Base-by-base conservation (phyloP, 1,140 invertebrate species). In the Mamestra configurata region DNA sequence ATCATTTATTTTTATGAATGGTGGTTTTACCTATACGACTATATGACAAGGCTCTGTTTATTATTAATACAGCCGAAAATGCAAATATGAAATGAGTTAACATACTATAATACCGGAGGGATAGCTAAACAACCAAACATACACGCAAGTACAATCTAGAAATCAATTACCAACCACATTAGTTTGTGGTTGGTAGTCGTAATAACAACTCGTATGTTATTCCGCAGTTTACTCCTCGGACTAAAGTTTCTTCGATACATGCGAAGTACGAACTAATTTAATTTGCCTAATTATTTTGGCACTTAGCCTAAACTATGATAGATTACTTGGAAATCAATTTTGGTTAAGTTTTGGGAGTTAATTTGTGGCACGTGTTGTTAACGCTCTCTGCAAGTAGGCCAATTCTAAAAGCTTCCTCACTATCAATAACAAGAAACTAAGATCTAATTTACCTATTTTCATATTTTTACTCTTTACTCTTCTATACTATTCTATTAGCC, bases 261-360 rank as follows among this genome's bases (percentile, higher is more conserved):
- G 53, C 10, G 22, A 27, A 15, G 15, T 49, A 11, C 15, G 43
- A 24, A 57, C 53, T 57, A 57, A 57, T 13, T 13, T 27, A 57
- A 57, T 57, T 57, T 20, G 18, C 10, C 53, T 57, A 57, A 57
- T 57, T 24, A 57, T 57, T 57, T 57, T 57, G 22, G 53, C 22
- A 57, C 53, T 57, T 57, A 27, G 53, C 20, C 22, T 57, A 57
- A 57, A 57, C 2, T 24, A 57, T 24, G 22, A 57, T 57, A 11
- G 53, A 57, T 57, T 24, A 57, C 53, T 24, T 24, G 4, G 43
- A 15, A 11, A 4, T 57, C 53, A 24, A 57, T 57, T 57, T 22
- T 11, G 13, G 53, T 57, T 10, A 57, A 57, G 53, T 24, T 57
- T 49, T 24, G 22, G 22, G 53, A 24, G 53, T 22, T 5, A 55